These are phyloP conservation scores for Diaperis boleti DNA, from an alignment of 2,888 invertebrate genomes.

Conservation along the genomic window DNA sequence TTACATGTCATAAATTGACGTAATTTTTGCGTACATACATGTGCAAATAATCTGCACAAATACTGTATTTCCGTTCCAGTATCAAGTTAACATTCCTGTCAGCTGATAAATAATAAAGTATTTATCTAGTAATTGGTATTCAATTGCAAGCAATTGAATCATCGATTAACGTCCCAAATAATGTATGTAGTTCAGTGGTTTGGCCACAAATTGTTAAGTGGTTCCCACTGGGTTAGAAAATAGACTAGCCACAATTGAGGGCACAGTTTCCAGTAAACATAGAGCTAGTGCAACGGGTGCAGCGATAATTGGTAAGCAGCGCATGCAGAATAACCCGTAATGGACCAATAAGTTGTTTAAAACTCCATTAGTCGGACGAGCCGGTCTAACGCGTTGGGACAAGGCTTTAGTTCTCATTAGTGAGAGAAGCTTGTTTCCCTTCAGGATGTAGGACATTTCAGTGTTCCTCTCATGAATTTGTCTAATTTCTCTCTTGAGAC, in stretches of 20 bases:
- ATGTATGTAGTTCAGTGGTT: conserved; percentile 51
- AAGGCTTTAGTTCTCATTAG: conserved; percentile 45
- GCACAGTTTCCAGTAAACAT: conserved; percentile 51
- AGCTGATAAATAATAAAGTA: conserved; percentile 14
- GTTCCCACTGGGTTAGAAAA: conserved; percentile 57
- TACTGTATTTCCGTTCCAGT: too few species aligned
- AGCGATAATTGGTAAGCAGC: conserved; percentile 47
- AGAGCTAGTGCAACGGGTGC: conserved; percentile 43
- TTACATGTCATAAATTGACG: too few species aligned
- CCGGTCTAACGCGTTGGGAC: conserved; percentile 37
- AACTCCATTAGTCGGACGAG: conserved; percentile 45
- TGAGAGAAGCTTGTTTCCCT: conserved; percentile 36
- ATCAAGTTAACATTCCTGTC: conserved; percentile 6
- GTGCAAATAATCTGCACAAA: too few species aligned
- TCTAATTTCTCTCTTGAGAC: conserved; percentile 42
- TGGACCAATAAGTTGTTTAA: conserved; percentile 51
- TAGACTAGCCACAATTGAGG: conserved; percentile 52
- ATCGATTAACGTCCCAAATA: conserved; percentile 52
- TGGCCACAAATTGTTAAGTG: conserved; percentile 57
- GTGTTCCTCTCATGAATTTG: conserved; percentile 44
- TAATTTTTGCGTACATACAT: too few species aligned
- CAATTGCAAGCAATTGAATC: conserved; percentile 50
- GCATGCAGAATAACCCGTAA: conserved; percentile 48
- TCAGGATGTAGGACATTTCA: conserved; percentile 43
- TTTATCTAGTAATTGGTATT: conserved; percentile 42